phyloP scores from a whole-genome alignment of 2,888 invertebrate genomes.

The Dorcus parallelipipedus region DNA sequence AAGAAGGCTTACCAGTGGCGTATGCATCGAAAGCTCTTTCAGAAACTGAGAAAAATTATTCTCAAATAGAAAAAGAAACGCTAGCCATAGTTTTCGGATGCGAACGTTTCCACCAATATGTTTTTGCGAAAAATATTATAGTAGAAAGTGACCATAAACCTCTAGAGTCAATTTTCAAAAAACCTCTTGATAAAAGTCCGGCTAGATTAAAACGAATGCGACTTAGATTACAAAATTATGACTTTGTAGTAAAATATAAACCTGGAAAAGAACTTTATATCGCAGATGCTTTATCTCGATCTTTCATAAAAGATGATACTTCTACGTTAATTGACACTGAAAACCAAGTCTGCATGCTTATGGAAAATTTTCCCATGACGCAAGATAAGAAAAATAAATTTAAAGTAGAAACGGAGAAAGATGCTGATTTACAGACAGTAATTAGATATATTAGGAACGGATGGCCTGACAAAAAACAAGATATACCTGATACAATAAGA shows the following conservation, averaged over 20 bases:
- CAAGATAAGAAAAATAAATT: too few species aligned
- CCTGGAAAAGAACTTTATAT: not conserved
- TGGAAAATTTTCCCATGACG: too few species aligned
- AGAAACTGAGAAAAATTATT: constrained; percentile 27
- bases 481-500: too few species aligned
- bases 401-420: too few species aligned
- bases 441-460: too few species aligned
- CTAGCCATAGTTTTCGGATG: constrained; percentile 20
- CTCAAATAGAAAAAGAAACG: constrained; percentile 32
- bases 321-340: not conserved
- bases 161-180: constrained; percentile 20
- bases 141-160: constrained; percentile 36
- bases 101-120: constrained; percentile 27
- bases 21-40: constrained; percentile 32
- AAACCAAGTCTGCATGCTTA: too few species aligned
- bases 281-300: not conserved
- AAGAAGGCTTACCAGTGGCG: constrained; percentile 29
- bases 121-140: constrained; percentile 24
- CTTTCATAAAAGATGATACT: not conserved
- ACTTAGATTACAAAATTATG: not conserved
- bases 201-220: not conserved
- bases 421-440: too few species aligned
- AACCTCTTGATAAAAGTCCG: constrained; percentile 9
- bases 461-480: too few species aligned
- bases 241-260: not conserved